These are phyloP conservation scores for Eulithis testata DNA, from an alignment of 2,888 invertebrate species.

Conservation along the genomic window DNA sequence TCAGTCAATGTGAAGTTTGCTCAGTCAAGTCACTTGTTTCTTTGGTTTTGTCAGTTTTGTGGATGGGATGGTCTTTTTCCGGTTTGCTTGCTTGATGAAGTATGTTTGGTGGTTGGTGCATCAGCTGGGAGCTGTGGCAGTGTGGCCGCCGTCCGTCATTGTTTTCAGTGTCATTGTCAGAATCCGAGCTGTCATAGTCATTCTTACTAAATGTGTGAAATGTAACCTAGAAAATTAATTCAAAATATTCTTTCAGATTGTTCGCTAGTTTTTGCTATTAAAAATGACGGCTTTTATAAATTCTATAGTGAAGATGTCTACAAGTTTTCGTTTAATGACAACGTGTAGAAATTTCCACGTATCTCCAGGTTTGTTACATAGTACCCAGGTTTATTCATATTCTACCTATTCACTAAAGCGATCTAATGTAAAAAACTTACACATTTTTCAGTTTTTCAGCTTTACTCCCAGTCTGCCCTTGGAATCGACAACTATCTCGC, in stretches of 20 bases:
- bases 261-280: background rate
- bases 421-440: background rate
- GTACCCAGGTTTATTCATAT: background rate
- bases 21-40: no score
- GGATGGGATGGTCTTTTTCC: no score
- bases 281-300: slow-evolving; percentile 61
- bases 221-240: background rate
- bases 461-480: slow-evolving; percentile 85
- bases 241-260: background rate
- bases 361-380: slow-evolving; percentile 49
- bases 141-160: no score
- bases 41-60: no score
- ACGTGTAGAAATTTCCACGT: slow-evolving; percentile 51
- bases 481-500: slow-evolving; percentile 86
- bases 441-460: slow-evolving; percentile 59
- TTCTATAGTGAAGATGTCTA: slow-evolving; percentile 48
- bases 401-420: no score
- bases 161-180: no score
- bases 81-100: no score
- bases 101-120: no score
- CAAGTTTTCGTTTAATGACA: slow-evolving; percentile 49
- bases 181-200: no score
- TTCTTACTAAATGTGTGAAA: no score
- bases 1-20: no score
- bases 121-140: no score